Evolutionary conservation across 2,113 vertebrate genomes (phyloP), one percentile per base, ranked within the genome.

Genomic region (Octodon degus): DNA sequence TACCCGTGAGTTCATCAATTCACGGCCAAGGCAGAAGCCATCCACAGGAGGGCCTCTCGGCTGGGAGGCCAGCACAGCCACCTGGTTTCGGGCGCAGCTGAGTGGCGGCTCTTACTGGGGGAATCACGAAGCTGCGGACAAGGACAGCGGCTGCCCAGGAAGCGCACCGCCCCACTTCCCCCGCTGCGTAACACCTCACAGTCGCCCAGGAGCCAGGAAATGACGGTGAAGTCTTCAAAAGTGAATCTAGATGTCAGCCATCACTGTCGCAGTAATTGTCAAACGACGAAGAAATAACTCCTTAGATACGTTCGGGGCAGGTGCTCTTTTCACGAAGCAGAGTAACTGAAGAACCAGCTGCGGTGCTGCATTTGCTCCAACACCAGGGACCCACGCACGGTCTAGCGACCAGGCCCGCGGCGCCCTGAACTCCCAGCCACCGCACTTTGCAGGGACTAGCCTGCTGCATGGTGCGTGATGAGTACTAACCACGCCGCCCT

Each of bases 161-260:
- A 97, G 95, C 96, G 43, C 88, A 93, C 90, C 90, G 43, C 92
- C 90, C 60, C 96, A 63, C 93, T 96, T 91, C 83, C 95, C 91
- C 85, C 5, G 68, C 40, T 79, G 67, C 87, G 22, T 95, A 95
- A 53, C 67, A 63, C 91, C 93, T 96, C 82, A 74, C 19, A 88
- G 86, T 92, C 95, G 96, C 97, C 82, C 37, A 94, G 95, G 96
- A 96, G 94, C 95, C 65, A 37, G 97, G 65, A 90, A 94, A 94
- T 58, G 89, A 89, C 74, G 79, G 90, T 1, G 8, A 89, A 94
- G 68, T 85, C 93, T 96, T 97, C 89, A 94, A 97, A 94, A 97
- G 95, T 77, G 89, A 92, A 91, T 96, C 97, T 96, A 97, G 97
- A 97, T 98, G 97, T 97, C 93, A 81, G 50, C 83, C 60, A 86